phyloP scores from a whole-genome alignment of 2,113 vertebrate genomes.

The Calcarius ornatus region DNA sequence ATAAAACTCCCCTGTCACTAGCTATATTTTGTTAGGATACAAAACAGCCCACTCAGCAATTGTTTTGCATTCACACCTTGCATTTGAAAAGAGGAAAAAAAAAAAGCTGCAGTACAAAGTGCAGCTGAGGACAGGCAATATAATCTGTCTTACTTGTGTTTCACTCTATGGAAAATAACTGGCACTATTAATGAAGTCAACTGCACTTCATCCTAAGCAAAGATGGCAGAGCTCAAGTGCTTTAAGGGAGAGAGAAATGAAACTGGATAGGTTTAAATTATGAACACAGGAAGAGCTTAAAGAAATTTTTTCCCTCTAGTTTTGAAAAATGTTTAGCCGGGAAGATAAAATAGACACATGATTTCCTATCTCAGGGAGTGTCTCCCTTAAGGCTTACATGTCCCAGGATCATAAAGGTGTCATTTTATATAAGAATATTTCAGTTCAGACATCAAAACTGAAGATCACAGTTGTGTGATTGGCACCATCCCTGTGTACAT shows the following conservation, averaged over 20 bases:
- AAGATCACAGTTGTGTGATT: no score
- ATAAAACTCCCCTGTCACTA: slow-evolving; percentile 7
- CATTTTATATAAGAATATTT: neutral
- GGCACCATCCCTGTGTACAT: neutral
- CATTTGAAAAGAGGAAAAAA: neutral
- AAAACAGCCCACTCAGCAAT: slow-evolving; percentile 44
- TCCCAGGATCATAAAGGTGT: neutral
- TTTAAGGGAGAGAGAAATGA: neutral
- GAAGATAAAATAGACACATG: neutral
- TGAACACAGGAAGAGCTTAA: neutral
- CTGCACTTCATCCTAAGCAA: slow-evolving; percentile 37
- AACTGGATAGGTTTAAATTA: neutral
- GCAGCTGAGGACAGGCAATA: slow-evolving; percentile 47
- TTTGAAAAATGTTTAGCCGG: neutral
- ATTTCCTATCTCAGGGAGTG: neutral
- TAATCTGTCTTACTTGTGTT: slow-evolving; percentile 22
- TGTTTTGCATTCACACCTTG: slow-evolving; percentile 51
- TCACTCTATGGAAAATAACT: slow-evolving; percentile 50
- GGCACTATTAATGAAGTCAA: slow-evolving; percentile 19
- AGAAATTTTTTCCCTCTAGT: neutral
- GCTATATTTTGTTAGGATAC: slow-evolving; percentile 49
- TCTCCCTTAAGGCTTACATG: neutral
- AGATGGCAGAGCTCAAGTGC: slow-evolving; percentile 3
- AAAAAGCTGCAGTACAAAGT: slow-evolving; percentile 1
- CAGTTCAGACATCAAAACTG: neutral